Conservation (phyloP, 2,113 vertebrate genomes). For the Panurus biarmicus region DNA sequence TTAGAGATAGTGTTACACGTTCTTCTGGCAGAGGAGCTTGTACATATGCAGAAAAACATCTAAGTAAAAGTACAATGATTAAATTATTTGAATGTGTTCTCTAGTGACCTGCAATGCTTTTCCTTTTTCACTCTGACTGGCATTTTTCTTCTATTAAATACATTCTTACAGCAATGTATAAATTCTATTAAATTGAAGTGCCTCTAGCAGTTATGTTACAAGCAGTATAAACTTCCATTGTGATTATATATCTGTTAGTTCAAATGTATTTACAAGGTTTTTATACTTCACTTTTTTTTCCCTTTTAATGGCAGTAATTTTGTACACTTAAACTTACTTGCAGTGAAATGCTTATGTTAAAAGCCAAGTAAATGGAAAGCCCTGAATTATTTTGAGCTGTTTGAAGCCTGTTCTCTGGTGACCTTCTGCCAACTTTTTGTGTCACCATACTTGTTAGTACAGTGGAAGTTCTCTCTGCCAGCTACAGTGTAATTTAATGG, state of each 20-base stretch:
- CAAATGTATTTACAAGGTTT: not conserved
- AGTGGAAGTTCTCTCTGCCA: not conserved
- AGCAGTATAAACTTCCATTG: not conserved
- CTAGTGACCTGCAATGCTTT: not conserved
- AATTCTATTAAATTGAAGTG: not conserved
- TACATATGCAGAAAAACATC: not conserved
- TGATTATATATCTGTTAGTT: not conserved
- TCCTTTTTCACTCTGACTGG: not conserved
- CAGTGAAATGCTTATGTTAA: not conserved
- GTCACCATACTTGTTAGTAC: not conserved
- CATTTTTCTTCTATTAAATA: not conserved
- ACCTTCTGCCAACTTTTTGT: not conserved
- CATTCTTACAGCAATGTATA: not conserved
- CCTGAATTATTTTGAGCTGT: not conserved
- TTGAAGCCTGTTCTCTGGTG: not conserved
- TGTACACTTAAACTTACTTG: not conserved
- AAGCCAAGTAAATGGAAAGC: not conserved
- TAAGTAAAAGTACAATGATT: not conserved
- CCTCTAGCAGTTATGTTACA: not conserved
- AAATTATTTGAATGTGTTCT: not conserved
- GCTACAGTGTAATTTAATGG: not conserved
- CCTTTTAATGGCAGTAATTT: not conserved
- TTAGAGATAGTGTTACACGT: not conserved
- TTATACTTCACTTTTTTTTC: not conserved
- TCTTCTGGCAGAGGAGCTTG: not conserved